Evolutionary conservation across 2,888 invertebrate genomes (phyloP).

Genomic region (Micropterix aruncella): DNA sequence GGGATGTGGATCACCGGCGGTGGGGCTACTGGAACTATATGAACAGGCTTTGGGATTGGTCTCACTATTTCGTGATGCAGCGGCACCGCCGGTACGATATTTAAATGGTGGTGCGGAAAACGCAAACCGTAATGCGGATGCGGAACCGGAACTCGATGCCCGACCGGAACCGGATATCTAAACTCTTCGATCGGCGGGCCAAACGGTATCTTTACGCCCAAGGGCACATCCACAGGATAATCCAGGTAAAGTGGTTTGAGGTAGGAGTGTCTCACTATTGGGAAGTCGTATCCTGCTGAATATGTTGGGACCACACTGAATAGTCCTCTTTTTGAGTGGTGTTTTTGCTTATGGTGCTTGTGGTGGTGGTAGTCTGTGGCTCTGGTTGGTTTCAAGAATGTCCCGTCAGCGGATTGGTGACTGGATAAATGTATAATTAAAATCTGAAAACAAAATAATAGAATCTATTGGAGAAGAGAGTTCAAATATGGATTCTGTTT

Average conservation of each 20-base stretch:
- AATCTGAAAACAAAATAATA: background rate
- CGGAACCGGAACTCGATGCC: conserved; percentile 24
- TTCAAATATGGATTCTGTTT: too few relatives aligned
- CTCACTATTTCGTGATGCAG: conserved; percentile 17
- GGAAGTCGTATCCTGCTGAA: conserved; percentile 34
- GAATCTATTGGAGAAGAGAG: too few relatives aligned
- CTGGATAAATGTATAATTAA: too few relatives aligned
- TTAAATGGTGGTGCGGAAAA: conserved; percentile 20
- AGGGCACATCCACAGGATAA: conserved; percentile 31
- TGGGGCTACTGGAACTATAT: conserved; percentile 17
- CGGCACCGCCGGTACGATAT: background rate
- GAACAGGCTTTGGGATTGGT: conserved; percentile 22
- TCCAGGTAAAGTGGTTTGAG: conserved; percentile 32
- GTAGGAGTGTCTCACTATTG: conserved; percentile 31
- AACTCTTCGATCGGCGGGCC: conserved; percentile 19
- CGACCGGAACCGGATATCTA: conserved; percentile 24
- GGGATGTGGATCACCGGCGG: conserved; percentile 3
- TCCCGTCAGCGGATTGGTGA: background rate
- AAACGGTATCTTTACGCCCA: conserved; percentile 31
- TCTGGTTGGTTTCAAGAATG: background rate
- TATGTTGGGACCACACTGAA: conserved; percentile 29
- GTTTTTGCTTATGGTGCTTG: background rate
- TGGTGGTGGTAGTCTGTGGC: conserved; percentile 13
- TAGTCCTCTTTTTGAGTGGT: conserved; percentile 29
- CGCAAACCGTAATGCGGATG: conserved; percentile 28